Percentiles rank a stretch among this genome's conserved stretches.
Evolutionary conservation across 2,888 invertebrate genomes (phyloP).

Genomic region (Drosophila pseudotakahashii): DNA sequence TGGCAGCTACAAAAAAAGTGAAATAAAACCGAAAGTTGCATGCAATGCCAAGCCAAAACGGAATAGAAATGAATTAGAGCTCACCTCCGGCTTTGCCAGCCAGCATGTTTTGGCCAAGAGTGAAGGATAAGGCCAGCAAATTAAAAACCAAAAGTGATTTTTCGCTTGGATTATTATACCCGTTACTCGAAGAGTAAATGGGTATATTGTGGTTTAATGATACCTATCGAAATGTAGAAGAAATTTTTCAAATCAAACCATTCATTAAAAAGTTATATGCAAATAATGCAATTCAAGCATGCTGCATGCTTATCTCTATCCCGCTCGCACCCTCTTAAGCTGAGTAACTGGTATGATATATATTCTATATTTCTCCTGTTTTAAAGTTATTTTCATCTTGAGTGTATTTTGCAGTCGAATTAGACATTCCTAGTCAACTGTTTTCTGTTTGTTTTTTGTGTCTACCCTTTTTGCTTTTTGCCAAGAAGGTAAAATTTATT

Average conservation of each 20-base stretch:
- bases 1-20: constrained; percentile 17
- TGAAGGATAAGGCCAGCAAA: constrained; percentile 18
- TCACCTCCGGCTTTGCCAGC: constrained; percentile 15
- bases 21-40: constrained; percentile 20
- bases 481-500: constrained; percentile 50
- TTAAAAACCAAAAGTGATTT: not conserved
- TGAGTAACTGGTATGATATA: too few relatives aligned
- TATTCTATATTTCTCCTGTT: too few relatives aligned
- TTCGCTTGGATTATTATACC: too few relatives aligned
- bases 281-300: too few relatives aligned
- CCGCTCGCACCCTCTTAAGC: too few relatives aligned
- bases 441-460: constrained; percentile 3
- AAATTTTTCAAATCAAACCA: too few relatives aligned
- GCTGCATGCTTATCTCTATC: too few relatives aligned
- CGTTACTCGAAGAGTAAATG: too few relatives aligned
- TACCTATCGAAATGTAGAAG: too few relatives aligned
- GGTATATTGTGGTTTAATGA: too few relatives aligned
- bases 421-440: constrained; percentile 10
- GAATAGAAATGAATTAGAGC: constrained; percentile 16
- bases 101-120: constrained; percentile 29
- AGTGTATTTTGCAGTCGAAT: constrained; percentile 19
- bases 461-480: constrained; percentile 13
- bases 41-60: constrained; percentile 42
- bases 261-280: too few relatives aligned
- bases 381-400: not conserved